phyloP scores from a whole-genome alignment of 2,113 vertebrate genomes.

The Bungarus multicinctus region DNA sequence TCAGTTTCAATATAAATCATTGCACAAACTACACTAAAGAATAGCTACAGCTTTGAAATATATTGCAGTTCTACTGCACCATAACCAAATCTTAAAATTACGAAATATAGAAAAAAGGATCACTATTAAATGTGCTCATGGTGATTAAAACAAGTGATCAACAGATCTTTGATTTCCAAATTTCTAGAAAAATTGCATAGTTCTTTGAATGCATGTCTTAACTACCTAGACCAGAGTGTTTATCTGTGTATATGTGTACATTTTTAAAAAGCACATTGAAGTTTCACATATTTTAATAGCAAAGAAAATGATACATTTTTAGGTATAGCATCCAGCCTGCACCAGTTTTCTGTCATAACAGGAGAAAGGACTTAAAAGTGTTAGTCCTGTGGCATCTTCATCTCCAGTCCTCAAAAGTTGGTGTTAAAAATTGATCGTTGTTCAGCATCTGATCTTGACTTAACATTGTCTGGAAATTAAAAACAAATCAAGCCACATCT shows the following conservation, averaged over 20 bases:
- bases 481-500: background rate
- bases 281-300: background rate
- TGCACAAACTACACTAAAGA: background rate
- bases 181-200: background rate
- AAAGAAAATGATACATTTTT: constrained; percentile 27
- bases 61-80: background rate
- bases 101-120: constrained; percentile 35
- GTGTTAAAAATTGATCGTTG: constrained; percentile 73
- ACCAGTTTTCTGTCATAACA: constrained; percentile 23
- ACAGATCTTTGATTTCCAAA: background rate
- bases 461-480: constrained; percentile 83
- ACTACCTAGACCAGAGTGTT: background rate
- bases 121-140: background rate
- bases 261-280: background rate
- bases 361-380: constrained; percentile 30
- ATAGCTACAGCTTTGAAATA: background rate
- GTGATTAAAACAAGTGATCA: background rate
- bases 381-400: constrained; percentile 52
- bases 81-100: constrained; percentile 41
- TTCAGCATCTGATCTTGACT: constrained; percentile 81
- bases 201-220: constrained; percentile 15
- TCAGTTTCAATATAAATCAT: background rate
- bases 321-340: constrained; percentile 11
- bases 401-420: constrained; percentile 66
- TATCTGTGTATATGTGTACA: background rate